Evolutionary conservation across 2,113 vertebrate species (phyloP).

Genomic region (Morone saxatilis): DNA sequence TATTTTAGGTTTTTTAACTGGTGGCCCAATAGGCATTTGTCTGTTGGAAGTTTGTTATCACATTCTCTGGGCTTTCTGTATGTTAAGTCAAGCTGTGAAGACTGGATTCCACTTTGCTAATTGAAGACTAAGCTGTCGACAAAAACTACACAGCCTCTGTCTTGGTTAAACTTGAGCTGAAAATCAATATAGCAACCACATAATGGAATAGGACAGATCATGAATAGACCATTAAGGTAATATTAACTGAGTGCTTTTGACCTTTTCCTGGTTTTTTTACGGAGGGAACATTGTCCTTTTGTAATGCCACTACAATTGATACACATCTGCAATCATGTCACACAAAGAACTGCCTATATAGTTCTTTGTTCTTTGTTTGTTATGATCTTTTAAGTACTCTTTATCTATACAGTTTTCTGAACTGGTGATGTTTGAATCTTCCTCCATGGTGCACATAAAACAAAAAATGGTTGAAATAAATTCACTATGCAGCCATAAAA

Average conservation of each 20-base stretch:
- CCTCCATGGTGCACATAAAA: not conserved
- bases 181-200: slow-evolving; percentile 61
- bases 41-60: not conserved
- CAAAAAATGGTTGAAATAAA: slow-evolving; percentile 10
- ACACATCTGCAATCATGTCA: not conserved
- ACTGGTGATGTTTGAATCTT: not conserved
- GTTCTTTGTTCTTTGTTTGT: too few species aligned
- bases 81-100: not conserved
- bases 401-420: not conserved
- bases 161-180: slow-evolving; percentile 55
- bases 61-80: not conserved
- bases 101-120: slow-evolving; percentile 29
- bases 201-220: slow-evolving; percentile 62
- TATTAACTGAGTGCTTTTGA: slow-evolving; percentile 49
- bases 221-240: slow-evolving; percentile 59
- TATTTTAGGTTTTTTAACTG: not conserved
- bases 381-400: not conserved
- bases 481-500: not conserved
- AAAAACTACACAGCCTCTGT: slow-evolving; percentile 35
- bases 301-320: not conserved
- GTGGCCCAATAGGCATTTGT: not conserved
- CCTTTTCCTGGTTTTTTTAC: slow-evolving; percentile 4
- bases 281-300: not conserved
- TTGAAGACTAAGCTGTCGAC: slow-evolving; percentile 40
- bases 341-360: not conserved